Evolutionary conservation across 2,888 invertebrate genomes (phyloP).

Genomic region (Nymphalis urticae): DNA sequence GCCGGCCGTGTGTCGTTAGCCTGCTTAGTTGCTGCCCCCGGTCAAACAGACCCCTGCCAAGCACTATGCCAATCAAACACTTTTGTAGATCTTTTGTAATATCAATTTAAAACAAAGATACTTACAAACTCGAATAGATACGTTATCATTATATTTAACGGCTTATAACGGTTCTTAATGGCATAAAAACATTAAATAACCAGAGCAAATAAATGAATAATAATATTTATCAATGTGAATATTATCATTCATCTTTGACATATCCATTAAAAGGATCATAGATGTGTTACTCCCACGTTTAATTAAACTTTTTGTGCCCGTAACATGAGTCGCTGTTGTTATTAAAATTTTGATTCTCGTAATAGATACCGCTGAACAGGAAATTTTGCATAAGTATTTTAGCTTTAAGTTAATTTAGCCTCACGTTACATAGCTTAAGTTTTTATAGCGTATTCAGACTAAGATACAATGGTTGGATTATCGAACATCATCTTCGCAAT

Average conservation of each 20-base stretch:
- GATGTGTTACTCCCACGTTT: constrained; percentile 29
- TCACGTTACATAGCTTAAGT: constrained; percentile 19
- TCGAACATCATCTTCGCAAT: constrained; percentile 19
- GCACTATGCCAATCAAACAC: constrained; percentile 46
- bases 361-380: constrained; percentile 26
- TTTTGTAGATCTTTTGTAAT: constrained; percentile 33
- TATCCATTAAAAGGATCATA: constrained; percentile 31
- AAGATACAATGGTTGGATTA: constrained; percentile 28
- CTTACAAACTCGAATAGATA: not conserved
- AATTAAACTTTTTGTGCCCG: constrained; percentile 19
- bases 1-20: constrained; percentile 64
- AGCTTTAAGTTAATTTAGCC: constrained; percentile 19
- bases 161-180: not conserved
- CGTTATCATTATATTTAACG: not conserved
- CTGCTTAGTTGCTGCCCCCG: constrained; percentile 45
- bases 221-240: constrained; percentile 15
- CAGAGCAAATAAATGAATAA: not conserved
- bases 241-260: constrained; percentile 32
- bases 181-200: not conserved
- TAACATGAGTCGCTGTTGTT: constrained; percentile 18
- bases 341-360: constrained; percentile 28
- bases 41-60: constrained; percentile 44
- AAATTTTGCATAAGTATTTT: constrained; percentile 16
- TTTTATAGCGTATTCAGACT: constrained; percentile 27
- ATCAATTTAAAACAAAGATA: not conserved